A percentile compares a stretch with the other conserved stretches of the same genome.
Evolutionary conservation across 2,888 invertebrate genomes (phyloP).

Genomic region (Anthophora plumipes): DNA sequence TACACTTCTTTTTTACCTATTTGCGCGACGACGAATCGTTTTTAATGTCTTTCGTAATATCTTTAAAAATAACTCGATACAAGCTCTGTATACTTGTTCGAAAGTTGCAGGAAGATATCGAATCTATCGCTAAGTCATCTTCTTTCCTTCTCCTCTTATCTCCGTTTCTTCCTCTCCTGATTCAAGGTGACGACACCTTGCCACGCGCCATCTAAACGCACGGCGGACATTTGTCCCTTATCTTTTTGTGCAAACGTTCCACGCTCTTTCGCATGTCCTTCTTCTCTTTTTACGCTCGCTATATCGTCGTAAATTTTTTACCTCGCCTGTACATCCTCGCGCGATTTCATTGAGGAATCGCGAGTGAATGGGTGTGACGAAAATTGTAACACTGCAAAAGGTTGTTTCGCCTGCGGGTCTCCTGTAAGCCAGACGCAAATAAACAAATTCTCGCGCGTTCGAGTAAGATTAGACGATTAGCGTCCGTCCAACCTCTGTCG

Average conservation of each 20-base stretch:
- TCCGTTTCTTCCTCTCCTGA: constrained; percentile 43
- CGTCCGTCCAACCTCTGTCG: constrained; percentile 65
- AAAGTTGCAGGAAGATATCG: constrained; percentile 11
- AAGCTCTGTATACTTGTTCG: constrained; percentile 8
- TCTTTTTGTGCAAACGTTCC: constrained; percentile 65
- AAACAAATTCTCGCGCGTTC: constrained; percentile 70
- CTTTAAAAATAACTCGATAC: no score
- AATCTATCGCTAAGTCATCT: constrained; percentile 19
- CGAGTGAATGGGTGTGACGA: background rate
- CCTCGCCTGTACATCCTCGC: constrained; percentile 8
- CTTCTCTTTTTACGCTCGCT: constrained; percentile 32
- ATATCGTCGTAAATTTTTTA: constrained; percentile 34
- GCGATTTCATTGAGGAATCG: background rate
- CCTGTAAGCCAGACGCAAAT: constrained; percentile 62
- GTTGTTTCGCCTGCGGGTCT: constrained; percentile 32
- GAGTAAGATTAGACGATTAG: constrained; percentile 70
- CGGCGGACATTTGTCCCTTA: constrained; percentile 60
- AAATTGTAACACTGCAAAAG: background rate
- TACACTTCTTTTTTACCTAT: constrained; percentile 19
- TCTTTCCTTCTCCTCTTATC: constrained; percentile 56
- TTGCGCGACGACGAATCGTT: constrained; percentile 19
- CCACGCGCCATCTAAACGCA: constrained; percentile 67
- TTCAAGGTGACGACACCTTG: constrained; percentile 64
- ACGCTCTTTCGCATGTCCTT: no score
- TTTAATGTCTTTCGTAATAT: background rate